Percentiles rank a stretch among this genome's conserved stretches.
These are phyloP conservation scores for Drosophila fungiperda DNA, from an alignment of 2,888 invertebrate species.

Conservation along the genomic window DNA sequence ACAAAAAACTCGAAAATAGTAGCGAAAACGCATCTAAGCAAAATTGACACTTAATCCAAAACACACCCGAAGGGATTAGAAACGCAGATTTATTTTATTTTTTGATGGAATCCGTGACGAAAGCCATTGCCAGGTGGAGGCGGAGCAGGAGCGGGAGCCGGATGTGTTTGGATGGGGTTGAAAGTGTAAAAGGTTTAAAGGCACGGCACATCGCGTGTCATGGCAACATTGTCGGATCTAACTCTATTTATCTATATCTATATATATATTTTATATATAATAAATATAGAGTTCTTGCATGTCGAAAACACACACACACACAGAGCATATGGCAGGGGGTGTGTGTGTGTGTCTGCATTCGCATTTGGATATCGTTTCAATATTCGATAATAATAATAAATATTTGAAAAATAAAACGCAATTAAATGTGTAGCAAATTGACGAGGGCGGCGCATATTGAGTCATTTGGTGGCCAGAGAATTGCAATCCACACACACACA, in stretches of 20 bases:
- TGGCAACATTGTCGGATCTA: constrained; percentile 49
- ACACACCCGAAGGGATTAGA: constrained; percentile 39
- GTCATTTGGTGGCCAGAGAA: constrained; percentile 67
- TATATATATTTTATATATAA: constrained; percentile 11
- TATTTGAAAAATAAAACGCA: constrained; percentile 80
- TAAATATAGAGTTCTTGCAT: constrained; percentile 14
- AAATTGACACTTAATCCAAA: constrained; percentile 6
- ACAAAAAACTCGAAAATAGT: constrained; percentile 2
- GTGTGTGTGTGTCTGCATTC: constrained; percentile 16
- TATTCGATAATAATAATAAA: constrained; percentile 80
- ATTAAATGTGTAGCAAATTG: constrained; percentile 67
- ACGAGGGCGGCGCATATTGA: constrained; percentile 56
- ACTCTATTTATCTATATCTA: not conserved
- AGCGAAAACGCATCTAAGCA: not conserved
- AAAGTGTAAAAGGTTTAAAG: constrained; percentile 30
- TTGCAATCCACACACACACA: constrained; percentile 51
- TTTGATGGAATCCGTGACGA: constrained; percentile 33
- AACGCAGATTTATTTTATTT: not conserved
- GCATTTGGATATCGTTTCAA: constrained; percentile 60
- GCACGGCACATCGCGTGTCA: constrained; percentile 67
- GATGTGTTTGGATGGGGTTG: not conserved
- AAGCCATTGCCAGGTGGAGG: constrained; percentile 28
- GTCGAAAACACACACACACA: constrained; percentile 42
- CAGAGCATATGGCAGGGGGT: constrained; percentile 29
- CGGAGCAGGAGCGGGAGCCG: not conserved